Conservation (phyloP, 2,797 vertebrate genomes). For the Gila robusta region DNA sequence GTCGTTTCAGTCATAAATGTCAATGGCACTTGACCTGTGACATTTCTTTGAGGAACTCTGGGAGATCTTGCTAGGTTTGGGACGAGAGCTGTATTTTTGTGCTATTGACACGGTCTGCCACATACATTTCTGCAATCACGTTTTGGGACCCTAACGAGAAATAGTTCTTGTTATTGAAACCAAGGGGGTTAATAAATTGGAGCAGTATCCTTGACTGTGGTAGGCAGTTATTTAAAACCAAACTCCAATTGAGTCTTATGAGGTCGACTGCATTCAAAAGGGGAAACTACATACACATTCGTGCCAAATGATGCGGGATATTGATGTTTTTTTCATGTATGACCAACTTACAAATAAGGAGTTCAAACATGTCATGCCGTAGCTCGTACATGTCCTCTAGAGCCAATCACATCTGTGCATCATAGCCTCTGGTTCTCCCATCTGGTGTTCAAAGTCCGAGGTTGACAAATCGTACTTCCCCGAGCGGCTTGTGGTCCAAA, state of each 20-base stretch:
- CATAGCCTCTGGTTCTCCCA: background rate
- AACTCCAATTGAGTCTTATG: background rate
- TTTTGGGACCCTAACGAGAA: slow-evolving; percentile 6
- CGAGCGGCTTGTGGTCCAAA: slow-evolving; percentile 57
- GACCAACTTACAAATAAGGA: slow-evolving; percentile 5
- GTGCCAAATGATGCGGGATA: slow-evolving; percentile 41
- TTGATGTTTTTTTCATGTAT: slow-evolving; percentile 20
- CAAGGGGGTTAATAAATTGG: background rate
- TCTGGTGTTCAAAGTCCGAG: background rate
- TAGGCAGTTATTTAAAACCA: background rate
- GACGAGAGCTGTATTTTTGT: background rate
- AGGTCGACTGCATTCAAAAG: slow-evolving; percentile 13
- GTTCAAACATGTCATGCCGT: background rate
- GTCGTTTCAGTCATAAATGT: background rate
- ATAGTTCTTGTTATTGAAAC: background rate
- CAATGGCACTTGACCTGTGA: background rate
- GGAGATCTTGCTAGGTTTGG: slow-evolving; percentile 11
- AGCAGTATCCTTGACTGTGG: slow-evolving; percentile 1
- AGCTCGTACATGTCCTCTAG: background rate
- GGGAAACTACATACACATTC: slow-evolving; percentile 15
- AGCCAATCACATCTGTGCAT: background rate
- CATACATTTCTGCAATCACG: background rate
- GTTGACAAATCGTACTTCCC: background rate
- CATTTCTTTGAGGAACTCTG: slow-evolving; percentile 3
- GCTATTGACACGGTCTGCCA: background rate